Base-by-base conservation (phyloP, 1,140 invertebrate species). In the Diorhabda sublineata region DNA sequence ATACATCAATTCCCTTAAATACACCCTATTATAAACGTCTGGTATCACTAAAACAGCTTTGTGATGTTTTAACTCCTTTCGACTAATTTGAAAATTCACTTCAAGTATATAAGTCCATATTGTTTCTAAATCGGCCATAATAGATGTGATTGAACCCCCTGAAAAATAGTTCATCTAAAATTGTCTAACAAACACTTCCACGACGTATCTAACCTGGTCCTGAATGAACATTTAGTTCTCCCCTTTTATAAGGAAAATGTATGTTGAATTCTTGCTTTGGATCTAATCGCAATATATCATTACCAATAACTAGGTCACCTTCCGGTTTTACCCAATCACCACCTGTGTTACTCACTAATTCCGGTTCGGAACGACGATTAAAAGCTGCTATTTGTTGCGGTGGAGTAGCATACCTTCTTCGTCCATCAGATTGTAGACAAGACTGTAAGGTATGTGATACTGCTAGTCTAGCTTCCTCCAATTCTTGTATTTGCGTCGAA, bases 31-130 rank as follows among this genome's bases (percentile, higher is more conserved):
- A 81, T 96, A 98, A 75, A 97, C 91, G 84, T 97, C 95, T 45
- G 95, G 93, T 74, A 98, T 90, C 60, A 98, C 85, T 3, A 98
- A 83, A 2, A 98, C 92, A 60, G 90, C 95, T 80, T 91, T 88
- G 80, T 95, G 96, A 75, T 91, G 87, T 82, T 90, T 87, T 5
- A 97, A 83, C 71, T 96, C 90, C 77, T 87, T 89, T 0, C 88
- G 76, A 42, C 88, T 87, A 78, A 96, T 94, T 72, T 89, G 87
- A 59, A 98, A 83, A 72, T 91, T 89, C 41, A 87, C 86, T 73
- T 89, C 85, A 63, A 98, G 58, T 86, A 3, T 90, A 74, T 89
- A 87, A 52, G 88, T 88, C 95, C 95, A 98, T 70, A 98, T 97
- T 1, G 87, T 86, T 81, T 95, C 91, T 56, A 98, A 78, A 80